Percentiles rank a stretch among this genome's conserved stretches.
phyloP scores from a whole-genome alignment of 2,888 invertebrate genomes.

The Emmelina monodactyla region DNA sequence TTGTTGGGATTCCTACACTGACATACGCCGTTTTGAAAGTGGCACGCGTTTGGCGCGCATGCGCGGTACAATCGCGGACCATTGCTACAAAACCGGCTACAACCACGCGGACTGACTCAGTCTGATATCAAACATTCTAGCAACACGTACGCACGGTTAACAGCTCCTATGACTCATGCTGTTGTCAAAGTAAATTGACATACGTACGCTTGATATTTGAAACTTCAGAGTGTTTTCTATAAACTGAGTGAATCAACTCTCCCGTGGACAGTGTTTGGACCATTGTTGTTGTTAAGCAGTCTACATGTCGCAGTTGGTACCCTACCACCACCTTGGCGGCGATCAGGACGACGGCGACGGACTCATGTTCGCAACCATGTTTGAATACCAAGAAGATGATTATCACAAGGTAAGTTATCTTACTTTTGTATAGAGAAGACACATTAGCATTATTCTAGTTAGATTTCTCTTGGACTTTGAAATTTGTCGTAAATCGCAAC shows the following conservation, averaged over 20 bases:
- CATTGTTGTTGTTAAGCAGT: slow-evolving; percentile 37
- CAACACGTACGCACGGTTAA: slow-evolving; percentile 42
- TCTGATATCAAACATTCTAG: slow-evolving; percentile 61
- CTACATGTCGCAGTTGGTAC: slow-evolving; percentile 73
- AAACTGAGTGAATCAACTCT: not conserved
- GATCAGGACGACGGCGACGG: slow-evolving; percentile 64
- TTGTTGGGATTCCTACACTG: slow-evolving; percentile 39
- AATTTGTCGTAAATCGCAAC: too few relatives aligned
- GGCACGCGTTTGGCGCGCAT: slow-evolving; percentile 34
- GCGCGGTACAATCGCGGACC: slow-evolving; percentile 40
- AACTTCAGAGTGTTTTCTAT: not conserved
- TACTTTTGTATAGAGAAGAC: not conserved
- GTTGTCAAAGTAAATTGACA: slow-evolving; percentile 49
- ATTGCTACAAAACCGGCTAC: slow-evolving; percentile 56
- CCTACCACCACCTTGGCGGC: slow-evolving; percentile 53
- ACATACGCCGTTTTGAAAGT: slow-evolving; percentile 31
- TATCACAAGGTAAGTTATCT: slow-evolving; percentile 49
- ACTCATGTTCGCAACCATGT: slow-evolving; percentile 65
- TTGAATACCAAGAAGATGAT: slow-evolving; percentile 58
- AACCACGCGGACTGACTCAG: slow-evolving; percentile 53
- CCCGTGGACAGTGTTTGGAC: slow-evolving; percentile 38
- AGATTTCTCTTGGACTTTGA: too few relatives aligned
- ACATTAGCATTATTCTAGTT: too few relatives aligned
- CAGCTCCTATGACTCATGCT: slow-evolving; percentile 48
- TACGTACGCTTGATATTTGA: slow-evolving; percentile 28